A percentile compares a stretch with the other conserved stretches of the same genome.
These are phyloP conservation scores for Megaleporinus macrocephalus DNA, from an alignment of 2,113 vertebrate species.

Conservation along the genomic window DNA sequence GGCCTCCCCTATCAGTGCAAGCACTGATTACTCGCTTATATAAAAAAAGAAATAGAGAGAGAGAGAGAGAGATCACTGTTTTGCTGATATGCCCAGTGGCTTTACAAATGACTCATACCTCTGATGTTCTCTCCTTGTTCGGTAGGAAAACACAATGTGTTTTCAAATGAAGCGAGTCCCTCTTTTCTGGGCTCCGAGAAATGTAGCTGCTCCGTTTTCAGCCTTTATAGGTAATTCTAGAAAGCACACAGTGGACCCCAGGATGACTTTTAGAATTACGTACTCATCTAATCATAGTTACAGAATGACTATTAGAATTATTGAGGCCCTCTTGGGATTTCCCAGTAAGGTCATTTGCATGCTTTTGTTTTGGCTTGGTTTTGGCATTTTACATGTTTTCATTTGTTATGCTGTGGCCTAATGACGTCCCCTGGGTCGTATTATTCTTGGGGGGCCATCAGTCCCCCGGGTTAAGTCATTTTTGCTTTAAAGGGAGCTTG, in stretches of 20 bases:
- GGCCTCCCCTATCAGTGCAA: conserved; percentile 25
- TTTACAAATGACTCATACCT: conserved; percentile 66
- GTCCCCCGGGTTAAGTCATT: background rate
- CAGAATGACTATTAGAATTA: conserved; percentile 62
- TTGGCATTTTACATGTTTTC: conserved; percentile 30
- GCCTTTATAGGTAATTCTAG: conserved; percentile 77
- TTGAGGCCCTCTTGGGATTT: conserved; percentile 50
- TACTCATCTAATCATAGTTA: conserved; percentile 56
- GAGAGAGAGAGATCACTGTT: conserved; percentile 52
- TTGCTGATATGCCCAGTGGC: conserved; percentile 59
- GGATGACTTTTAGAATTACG: conserved; percentile 65
- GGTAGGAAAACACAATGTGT: conserved; percentile 63
- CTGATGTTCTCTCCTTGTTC: conserved; percentile 56
- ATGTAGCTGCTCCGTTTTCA: conserved; percentile 55
- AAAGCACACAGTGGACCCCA: conserved; percentile 21
- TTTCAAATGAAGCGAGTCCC: conserved; percentile 72
- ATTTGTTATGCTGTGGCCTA: conserved; percentile 21
- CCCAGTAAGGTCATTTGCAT: conserved; percentile 62
- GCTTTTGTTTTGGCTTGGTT: conserved; percentile 38
- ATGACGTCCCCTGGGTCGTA: conserved; percentile 7
- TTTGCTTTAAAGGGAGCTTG: background rate
- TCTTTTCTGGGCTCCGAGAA: conserved; percentile 61
- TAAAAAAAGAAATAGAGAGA: conserved; percentile 40
- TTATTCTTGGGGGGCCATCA: conserved; percentile 3
- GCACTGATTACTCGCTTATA: conserved; percentile 10